Conservation (phyloP, 2,113 vertebrate genomes). For the Caracal caracal region DNA sequence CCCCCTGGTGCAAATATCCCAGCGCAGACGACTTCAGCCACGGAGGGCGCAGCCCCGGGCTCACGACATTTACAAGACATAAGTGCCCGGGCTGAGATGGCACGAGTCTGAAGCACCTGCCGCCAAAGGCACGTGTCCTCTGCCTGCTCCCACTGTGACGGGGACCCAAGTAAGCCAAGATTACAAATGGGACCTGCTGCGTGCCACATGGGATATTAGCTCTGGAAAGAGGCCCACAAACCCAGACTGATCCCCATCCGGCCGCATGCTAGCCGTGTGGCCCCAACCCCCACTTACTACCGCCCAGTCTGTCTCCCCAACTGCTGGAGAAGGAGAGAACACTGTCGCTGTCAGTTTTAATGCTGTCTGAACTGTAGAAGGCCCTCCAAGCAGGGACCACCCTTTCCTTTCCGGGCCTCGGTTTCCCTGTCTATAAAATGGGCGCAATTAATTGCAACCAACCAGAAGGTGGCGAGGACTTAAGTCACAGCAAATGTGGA, state of each 20-base stretch:
- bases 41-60: neutral
- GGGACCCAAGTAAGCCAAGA: neutral
- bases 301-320: neutral
- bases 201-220: neutral
- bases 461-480: neutral
- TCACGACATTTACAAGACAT: neutral
- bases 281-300: neutral
- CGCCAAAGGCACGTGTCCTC: too few relatives aligned
- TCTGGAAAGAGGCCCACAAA: neutral
- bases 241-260: neutral
- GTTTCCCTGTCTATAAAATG: neutral
- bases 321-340: neutral
- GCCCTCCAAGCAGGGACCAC: rapidly evolving
- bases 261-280: too few relatives aligned
- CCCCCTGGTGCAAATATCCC: neutral
- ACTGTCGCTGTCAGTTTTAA: neutral
- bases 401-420: neutral
- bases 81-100: rapidly evolving
- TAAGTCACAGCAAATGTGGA: neutral
- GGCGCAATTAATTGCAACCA: neutral
- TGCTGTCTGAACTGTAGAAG: neutral
- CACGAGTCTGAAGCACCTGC: neutral
- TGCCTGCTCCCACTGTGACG: too few relatives aligned
- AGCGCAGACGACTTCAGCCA: too few relatives aligned
- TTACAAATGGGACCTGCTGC: rapidly evolving